Conservation (phyloP, 2,888 invertebrate species). For the Schizotus pectinicornis region DNA sequence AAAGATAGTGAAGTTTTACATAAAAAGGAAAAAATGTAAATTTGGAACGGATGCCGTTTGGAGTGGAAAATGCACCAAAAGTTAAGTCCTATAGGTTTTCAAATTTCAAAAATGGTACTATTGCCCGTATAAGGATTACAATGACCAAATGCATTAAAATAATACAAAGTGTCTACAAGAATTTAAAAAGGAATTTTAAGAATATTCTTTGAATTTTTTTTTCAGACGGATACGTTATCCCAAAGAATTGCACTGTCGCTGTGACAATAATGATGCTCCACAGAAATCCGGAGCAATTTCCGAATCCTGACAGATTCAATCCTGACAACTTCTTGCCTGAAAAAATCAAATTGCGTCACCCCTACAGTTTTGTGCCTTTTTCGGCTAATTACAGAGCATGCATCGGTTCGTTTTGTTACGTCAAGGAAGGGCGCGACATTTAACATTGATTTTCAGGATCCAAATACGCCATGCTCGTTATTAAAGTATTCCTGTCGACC, state of each 20-base stretch:
- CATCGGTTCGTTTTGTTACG: conserved; percentile 61
- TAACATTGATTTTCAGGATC: conserved; percentile 59
- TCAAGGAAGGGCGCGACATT: neutral
- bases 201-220: no score
- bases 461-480: conserved; percentile 73
- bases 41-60: no score
- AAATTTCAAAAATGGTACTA: no score
- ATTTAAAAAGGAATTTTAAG: no score
- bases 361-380: conserved; percentile 76
- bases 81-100: no score
- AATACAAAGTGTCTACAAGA: no score
- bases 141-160: no score
- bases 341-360: conserved; percentile 72
- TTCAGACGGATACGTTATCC: conserved; percentile 33
- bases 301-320: conserved; percentile 74
- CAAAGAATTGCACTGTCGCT: conserved; percentile 34
- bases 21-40: no score
- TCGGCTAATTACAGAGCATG: conserved; percentile 77
- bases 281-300: conserved; percentile 67
- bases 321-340: conserved; percentile 76
- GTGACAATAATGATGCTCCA: conserved; percentile 60
- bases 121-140: no score
- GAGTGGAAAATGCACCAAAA: no score
- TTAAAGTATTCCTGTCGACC: conserved; percentile 72
- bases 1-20: neutral